Evolutionary conservation across 1,140 invertebrate genomes (phyloP), one percentile per base, ranked within the genome.

Genomic region (Anoplolepis gracilipes): DNA sequence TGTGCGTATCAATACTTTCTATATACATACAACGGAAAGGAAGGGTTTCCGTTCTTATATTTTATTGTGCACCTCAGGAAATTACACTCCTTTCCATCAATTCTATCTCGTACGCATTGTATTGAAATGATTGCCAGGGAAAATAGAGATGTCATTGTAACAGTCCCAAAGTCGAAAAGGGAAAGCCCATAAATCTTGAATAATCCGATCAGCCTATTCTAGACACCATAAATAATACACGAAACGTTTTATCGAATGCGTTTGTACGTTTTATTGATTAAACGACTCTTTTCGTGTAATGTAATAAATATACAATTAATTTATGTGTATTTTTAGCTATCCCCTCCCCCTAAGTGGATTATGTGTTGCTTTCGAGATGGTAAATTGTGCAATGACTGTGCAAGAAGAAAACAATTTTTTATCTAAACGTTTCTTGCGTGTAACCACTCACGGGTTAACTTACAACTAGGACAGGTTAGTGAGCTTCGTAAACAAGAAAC

Each of bases 1-100:
- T n/a, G n/a, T 49, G 49, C 46, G 55, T 57, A 82, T 79, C 77
- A 79, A 81, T 49, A 33, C 36, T 61, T 13, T 36, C 76, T 88
- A 39, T 88, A 62, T 69, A 88, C 81, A 88, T 55, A 72, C 57
- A 65, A 84, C 77, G 73, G 72, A 78, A 86, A 86, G 85, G 64
- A 69, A 19, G 46, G 46, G 59, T 76, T 87, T 84, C 87, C 49
- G 65, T 28, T 64, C 64, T 84, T 85, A 72, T 89, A 86, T 89
- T 89, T 86, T 84, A 70, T 62, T 59, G 64, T 57, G 65, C 39
- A 59, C 53, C 42, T 72, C 88, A 89, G 88, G 88, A 89, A 89
- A 89, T 89, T 89, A 89, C 73, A 59, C 85, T 86, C 77, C 87
- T 88, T 89, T 89, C 77, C 62, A 86, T n/a, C 84, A 82, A 88